Conservation (phyloP, 2,797 vertebrate genomes). For the Acipenser transmontanus region DNA sequence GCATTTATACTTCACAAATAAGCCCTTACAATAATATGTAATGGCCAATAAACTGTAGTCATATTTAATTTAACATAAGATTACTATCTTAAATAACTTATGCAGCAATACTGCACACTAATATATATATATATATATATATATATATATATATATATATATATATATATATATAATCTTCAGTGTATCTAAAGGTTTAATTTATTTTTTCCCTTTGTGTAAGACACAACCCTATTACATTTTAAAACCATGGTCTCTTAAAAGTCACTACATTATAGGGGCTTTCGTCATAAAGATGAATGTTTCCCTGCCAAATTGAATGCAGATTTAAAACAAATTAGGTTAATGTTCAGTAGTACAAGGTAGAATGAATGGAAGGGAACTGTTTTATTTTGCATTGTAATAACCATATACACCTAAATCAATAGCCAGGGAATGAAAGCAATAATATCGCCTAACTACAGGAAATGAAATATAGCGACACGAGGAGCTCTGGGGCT, state of each 20-base stretch:
- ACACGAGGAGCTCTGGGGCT: slow-evolving; percentile 55
- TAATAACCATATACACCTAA: slow-evolving; percentile 90
- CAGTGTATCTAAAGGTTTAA: slow-evolving; percentile 69
- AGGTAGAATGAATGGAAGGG: slow-evolving; percentile 65
- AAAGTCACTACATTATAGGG: slow-evolving; percentile 71
- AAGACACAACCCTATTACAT: slow-evolving; percentile 69
- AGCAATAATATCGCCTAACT: slow-evolving; percentile 89
- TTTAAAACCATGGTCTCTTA: slow-evolving; percentile 71
- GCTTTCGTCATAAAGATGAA: slow-evolving; percentile 81
- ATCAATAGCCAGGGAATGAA: slow-evolving; percentile 86
- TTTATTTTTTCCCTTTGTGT: slow-evolving; percentile 69
- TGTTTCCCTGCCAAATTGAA: slow-evolving; percentile 85
- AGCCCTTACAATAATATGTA: too few relatives aligned
- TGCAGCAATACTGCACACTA: too few relatives aligned
- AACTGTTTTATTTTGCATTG: slow-evolving; percentile 82
- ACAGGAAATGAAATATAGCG: slow-evolving; percentile 89
- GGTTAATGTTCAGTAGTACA: slow-evolving; percentile 75
- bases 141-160: too few relatives aligned
- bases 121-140: too few relatives aligned
- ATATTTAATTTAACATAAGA: too few relatives aligned
- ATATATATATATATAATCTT: background rate
- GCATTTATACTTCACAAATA: too few relatives aligned
- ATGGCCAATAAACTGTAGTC: too few relatives aligned
- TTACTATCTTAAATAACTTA: too few relatives aligned
- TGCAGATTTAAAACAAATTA: slow-evolving; percentile 90